phyloP scores from a whole-genome alignment of 2,113 vertebrate species.

The Capra hircus region DNA sequence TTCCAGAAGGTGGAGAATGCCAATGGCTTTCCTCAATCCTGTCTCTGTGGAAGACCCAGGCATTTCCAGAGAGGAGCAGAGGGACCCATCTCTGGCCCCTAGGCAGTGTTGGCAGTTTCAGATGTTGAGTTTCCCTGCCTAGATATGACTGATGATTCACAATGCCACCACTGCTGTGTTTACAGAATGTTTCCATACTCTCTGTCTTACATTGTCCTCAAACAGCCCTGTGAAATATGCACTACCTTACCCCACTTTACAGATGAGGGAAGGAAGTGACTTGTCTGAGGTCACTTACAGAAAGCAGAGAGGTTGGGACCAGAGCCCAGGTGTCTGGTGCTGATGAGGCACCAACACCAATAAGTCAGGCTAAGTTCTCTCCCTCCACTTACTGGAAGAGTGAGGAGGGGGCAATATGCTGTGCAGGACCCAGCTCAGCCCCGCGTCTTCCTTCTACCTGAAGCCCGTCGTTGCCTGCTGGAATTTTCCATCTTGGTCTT shows the following conservation, averaged over 20 bases:
- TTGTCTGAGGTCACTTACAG: background rate
- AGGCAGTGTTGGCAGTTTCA: background rate
- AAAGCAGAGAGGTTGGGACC: background rate
- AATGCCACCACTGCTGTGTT: background rate
- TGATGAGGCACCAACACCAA: rapidly evolving
- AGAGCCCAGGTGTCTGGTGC: background rate
- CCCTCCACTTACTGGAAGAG: background rate
- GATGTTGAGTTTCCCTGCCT: too few species aligned
- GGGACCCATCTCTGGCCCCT: background rate
- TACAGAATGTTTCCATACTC: background rate
- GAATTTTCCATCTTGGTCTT: background rate
- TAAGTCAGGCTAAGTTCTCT: background rate
- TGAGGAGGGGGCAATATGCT: rapidly evolving
- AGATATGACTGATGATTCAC: background rate
- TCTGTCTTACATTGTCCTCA: background rate
- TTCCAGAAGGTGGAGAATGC: background rate
- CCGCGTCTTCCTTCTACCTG: background rate
- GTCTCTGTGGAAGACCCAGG: background rate
- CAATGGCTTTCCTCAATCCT: background rate
- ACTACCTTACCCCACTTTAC: background rate
- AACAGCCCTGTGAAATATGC: background rate
- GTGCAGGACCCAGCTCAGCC: background rate
- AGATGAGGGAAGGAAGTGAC: background rate
- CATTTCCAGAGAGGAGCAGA: background rate
- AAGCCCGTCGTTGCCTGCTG: background rate